Base-by-base conservation (phyloP, 2,113 vertebrate genomes). In the Protobothrops mucrosquamatus region DNA sequence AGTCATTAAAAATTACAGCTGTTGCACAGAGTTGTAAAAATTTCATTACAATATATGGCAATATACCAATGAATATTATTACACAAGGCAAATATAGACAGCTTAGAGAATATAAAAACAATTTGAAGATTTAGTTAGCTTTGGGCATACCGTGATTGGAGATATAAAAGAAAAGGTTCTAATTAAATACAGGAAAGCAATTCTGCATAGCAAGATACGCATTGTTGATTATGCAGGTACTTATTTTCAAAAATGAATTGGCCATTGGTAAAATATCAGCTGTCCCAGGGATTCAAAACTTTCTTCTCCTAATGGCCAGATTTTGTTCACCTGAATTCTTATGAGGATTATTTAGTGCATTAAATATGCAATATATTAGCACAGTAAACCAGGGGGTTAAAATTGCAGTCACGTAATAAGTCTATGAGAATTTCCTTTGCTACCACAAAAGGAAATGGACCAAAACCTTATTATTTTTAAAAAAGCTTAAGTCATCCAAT, bases 311-410 rank as follows among this genome's bases (percentile, higher is more conserved):
- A 81, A 81, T 22, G 18, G 8, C 69, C 15, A 81, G 34, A 2
- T 81, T 81, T 8, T 8, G 34, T 34, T 96, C 88, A 89, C 46
- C 46, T 85, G 94, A 26, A 93, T 92, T 94, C 92, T 89, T 91
- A 85, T 94, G 92, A 92, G 51, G 95, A 91, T 96, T 95, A 96
- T 97, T 96, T 96, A 96, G 89, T 94, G 0, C 59, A 48, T 93
- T 0, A 14, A 61, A 91, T 18, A 20, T 90, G 89, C 92, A 94
- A 93, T 90, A 93, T 12, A 88, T 59, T 69, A 89, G 92, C 96
- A 96, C 18, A 34, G 15, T 39, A 81, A 39, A 39, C 39, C 34
- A 81, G 1, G n/a, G 15, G 15, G 69, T 81, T 81, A 81, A 81
- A 81, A 81, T 3, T 81, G n/a, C 69, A 81, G 15, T 39, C 69